Evolutionary conservation across 2,888 invertebrate species (phyloP), one percentile per base, ranked within the genome.

Genomic region (Physocephala rufipes): DNA sequence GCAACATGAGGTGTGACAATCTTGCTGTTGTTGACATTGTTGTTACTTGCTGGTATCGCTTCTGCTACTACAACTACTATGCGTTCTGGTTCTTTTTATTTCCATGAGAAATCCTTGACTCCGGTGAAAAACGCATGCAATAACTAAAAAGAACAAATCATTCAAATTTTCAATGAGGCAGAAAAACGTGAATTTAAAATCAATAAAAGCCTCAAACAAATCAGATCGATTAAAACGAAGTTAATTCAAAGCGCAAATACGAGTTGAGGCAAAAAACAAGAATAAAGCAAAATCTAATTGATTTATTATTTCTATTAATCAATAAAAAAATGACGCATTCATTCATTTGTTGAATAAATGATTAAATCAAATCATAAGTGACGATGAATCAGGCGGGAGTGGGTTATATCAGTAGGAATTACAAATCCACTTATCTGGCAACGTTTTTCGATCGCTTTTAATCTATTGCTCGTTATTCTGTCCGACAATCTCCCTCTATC

Each of bases 1-100:
- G 43, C 62, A 43, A 61, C 61, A n/a, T n/a, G n/a, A n/a, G n/a
- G n/a, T 51, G 61, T 58, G 19, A 58, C 26, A 59, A 13, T 1
- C 28, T 59, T 59, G 16, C 9, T 24, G 12, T 62, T 36, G n/a
- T 36, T 43, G 62, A n/a, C 7, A 24, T 59, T 26, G 28, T 26
- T 36, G 36, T 36, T 36, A 36, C 36, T 7, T 36, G 36, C 36
- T 36, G 9, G 36, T 9, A 9, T 9, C 9, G 36, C 36, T n/a
- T n/a, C n/a, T n/a, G n/a, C n/a, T n/a, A n/a, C n/a, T n/a, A n/a
- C n/a, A n/a, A 21, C 21, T 13, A 21, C 4, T 36, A 36, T 36
- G 36, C 36, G 36, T 36, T 36, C 36, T 36, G 4, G 62, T 43
- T n/a, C n/a, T n/a, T n/a, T n/a, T 43, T 36, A 43, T 62, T 43